A percentile compares a stretch with the other conserved stretches of the same genome.
Conservation (phyloP, 2,888 invertebrate genomes). For the Aproaerema taeniolella region DNA sequence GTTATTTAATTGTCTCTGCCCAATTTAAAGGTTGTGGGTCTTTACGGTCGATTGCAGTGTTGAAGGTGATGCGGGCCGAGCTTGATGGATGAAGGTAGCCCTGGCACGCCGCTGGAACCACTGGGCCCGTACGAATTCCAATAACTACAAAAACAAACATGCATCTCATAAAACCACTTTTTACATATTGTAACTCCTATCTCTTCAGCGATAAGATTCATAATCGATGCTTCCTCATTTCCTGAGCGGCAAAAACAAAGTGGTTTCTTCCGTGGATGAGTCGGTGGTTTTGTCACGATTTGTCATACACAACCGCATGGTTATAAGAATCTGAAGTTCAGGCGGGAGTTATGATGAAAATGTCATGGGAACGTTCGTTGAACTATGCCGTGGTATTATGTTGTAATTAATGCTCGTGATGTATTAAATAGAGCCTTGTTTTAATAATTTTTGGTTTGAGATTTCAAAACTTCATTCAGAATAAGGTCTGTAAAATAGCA, state of each 20-base stretch:
- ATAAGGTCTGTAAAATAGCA: too few species aligned
- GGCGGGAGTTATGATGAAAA: conserved; percentile 68
- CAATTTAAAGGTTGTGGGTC: conserved; percentile 49
- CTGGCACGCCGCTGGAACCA: conserved; percentile 50
- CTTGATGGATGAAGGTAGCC: conserved; percentile 72
- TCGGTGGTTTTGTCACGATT: conserved; percentile 75
- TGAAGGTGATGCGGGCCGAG: conserved; percentile 69
- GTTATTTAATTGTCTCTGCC: conserved; percentile 27
- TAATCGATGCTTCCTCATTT: conserved; percentile 18
- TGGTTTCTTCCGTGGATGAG: conserved; percentile 43
- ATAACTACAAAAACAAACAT: conserved; percentile 38
- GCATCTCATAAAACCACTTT: conserved; percentile 11
- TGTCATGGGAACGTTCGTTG: conserved; percentile 59
- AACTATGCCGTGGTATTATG: conserved; percentile 36
- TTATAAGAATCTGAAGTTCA: conserved; percentile 46
- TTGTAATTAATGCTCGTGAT: too few species aligned
- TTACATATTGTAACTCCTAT: conserved; percentile 22
- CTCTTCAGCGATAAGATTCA: conserved; percentile 28
- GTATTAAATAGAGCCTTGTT: too few species aligned
- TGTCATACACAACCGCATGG: conserved; percentile 71
- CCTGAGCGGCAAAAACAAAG: conserved; percentile 22
- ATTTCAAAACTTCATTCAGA: too few species aligned
- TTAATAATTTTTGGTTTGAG: too few species aligned
- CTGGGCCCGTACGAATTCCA: conserved; percentile 56
- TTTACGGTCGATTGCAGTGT: conserved; percentile 64